These are phyloP conservation scores for Apodemia zela DNA, from an alignment of 2,888 invertebrate species.

Conservation along the genomic window DNA sequence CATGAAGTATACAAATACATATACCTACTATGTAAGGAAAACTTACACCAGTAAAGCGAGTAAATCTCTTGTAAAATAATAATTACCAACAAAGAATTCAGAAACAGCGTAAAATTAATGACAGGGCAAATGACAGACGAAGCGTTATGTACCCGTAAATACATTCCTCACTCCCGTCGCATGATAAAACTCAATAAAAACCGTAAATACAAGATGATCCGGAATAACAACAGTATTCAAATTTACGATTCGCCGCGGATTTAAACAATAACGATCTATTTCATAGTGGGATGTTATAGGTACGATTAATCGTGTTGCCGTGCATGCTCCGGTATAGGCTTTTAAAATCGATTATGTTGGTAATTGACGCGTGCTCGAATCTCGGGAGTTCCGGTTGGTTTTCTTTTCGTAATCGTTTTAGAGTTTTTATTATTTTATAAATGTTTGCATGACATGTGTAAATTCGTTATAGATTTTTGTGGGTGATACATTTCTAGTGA, in stretches of 20 bases:
- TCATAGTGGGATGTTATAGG: conserved; percentile 65
- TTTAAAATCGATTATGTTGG: conserved; percentile 62
- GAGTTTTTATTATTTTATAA: conserved; percentile 38
- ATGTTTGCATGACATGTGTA: conserved; percentile 3
- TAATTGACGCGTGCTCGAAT: conserved; percentile 62
- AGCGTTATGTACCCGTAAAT: conserved; percentile 58
- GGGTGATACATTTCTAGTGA: neutral
- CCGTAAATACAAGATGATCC: conserved; percentile 64
- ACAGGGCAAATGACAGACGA: conserved; percentile 36
- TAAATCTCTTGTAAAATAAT: neutral
- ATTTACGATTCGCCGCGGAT: conserved; percentile 74
- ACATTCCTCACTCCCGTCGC: conserved; percentile 66
- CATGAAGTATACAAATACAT: too few species aligned
- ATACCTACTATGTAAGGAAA: too few species aligned
- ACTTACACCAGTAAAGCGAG: too few species aligned
- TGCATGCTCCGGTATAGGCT: conserved; percentile 41
- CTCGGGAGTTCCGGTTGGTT: conserved; percentile 59
- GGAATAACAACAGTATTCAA: conserved; percentile 74
- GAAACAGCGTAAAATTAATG: too few species aligned
- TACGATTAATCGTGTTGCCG: conserved; percentile 30
- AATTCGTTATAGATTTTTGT: neutral
- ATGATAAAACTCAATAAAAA: conserved; percentile 64
- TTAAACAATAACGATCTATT: conserved; percentile 79
- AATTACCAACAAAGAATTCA: neutral
- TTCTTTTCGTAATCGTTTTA: conserved; percentile 43